Conservation (phyloP, 2,888 invertebrate species). For the Mechanitis mazaeus region DNA sequence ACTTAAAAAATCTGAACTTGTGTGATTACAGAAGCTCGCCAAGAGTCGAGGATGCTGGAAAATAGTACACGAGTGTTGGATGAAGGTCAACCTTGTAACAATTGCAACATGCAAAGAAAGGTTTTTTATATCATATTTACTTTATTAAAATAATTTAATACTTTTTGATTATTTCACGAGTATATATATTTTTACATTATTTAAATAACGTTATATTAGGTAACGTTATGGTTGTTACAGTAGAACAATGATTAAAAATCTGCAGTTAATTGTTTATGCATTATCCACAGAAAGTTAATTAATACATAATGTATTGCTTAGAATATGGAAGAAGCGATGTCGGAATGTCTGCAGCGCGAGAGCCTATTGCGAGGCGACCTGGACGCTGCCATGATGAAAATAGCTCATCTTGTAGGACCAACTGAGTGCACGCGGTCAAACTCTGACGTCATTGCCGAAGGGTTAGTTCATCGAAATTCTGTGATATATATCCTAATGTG, state of each 20-base stretch:
- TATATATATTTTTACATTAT: no score
- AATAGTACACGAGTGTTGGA: constrained; percentile 51
- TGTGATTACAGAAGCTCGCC: constrained; percentile 39
- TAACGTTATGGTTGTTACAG: no score
- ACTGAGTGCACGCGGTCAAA: constrained; percentile 47
- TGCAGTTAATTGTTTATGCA: neutral
- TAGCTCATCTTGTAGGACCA: constrained; percentile 69
- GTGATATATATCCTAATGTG: neutral
- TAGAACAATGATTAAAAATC: no score
- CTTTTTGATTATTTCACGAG: no score
- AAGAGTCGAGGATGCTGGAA: constrained; percentile 57
- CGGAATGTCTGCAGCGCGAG: constrained; percentile 64
- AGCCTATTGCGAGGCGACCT: constrained; percentile 76
- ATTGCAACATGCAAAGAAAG: constrained; percentile 59
- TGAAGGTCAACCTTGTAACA: constrained; percentile 45
- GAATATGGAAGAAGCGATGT: constrained; percentile 77
- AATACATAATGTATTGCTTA: constrained; percentile 26
- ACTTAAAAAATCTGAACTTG: neutral
- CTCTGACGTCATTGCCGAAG: constrained; percentile 74
- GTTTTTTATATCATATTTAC: constrained; percentile 32
- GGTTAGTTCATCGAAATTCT: constrained; percentile 46
- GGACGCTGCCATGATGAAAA: constrained; percentile 76
- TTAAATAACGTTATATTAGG: no score
- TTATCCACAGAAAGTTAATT: neutral
- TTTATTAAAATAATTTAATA: neutral